Percentiles rank a stretch among this genome's conserved stretches.
Conservation (phyloP, 2,797 vertebrate genomes). For the Ambastaia sidthimunki region DNA sequence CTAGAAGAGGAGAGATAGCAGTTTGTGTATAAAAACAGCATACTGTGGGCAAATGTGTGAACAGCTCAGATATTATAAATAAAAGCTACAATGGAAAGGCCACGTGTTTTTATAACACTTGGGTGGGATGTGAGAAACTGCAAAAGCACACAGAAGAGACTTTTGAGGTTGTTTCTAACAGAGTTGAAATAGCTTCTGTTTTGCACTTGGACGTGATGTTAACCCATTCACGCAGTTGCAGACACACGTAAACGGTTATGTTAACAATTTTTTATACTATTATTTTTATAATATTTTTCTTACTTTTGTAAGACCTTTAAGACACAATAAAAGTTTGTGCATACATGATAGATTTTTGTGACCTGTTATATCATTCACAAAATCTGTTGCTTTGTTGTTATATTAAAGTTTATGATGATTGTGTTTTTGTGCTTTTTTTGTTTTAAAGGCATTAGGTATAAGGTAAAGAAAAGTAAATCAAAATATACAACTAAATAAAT, state of each 20-base stretch:
- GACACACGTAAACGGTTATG: background rate
- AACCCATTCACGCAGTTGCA: background rate
- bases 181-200: constrained; percentile 2
- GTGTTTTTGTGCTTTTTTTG: background rate
- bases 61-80: constrained; percentile 7
- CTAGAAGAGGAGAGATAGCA: constrained; percentile 38
- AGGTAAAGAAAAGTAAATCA: background rate
- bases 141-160: background rate
- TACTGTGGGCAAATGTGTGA: background rate
- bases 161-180: no score
- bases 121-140: background rate
- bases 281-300: no score
- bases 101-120: background rate
- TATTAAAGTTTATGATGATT: background rate
- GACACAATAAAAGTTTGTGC: background rate
- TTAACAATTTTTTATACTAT: constrained; percentile 15
- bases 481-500: no score
- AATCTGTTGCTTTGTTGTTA: background rate
- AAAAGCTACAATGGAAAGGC: background rate
- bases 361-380: background rate
- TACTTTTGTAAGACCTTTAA: background rate
- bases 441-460: background rate
- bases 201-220: background rate
- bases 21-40: background rate
- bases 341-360: background rate